Percentiles rank a stretch among this genome's conserved stretches.
Evolutionary conservation across 2,888 invertebrate genomes (phyloP).

Genomic region (Thymelicus lineola): DNA sequence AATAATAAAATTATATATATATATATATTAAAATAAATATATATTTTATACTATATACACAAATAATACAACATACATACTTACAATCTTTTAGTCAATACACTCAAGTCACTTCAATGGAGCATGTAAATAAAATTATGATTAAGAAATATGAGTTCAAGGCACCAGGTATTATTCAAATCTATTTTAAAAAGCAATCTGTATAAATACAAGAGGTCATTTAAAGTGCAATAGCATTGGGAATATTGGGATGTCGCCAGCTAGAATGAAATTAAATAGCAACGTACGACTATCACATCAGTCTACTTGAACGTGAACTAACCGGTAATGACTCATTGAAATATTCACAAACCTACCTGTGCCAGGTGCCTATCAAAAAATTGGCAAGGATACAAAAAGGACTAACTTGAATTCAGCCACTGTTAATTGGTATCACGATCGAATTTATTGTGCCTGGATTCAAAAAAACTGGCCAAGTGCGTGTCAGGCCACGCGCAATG

Average conservation of each 20-base stretch:
- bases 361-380: background rate
- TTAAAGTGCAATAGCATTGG: slow-evolving; percentile 24
- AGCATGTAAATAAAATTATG: background rate
- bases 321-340: background rate
- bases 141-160: slow-evolving; percentile 8
- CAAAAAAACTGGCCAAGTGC: background rate
- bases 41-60: too few relatives aligned
- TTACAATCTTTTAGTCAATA: too few relatives aligned
- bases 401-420: background rate
- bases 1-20: too few relatives aligned
- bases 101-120: background rate
- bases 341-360: background rate
- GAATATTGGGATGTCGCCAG: slow-evolving; percentile 29
- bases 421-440: background rate
- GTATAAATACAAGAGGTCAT: slow-evolving; percentile 15
- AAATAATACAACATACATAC: too few relatives aligned
- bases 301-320: background rate
- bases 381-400: background rate
- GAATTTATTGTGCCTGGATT: background rate
- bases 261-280: slow-evolving; percentile 1
- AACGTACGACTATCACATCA: background rate
- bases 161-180: slow-evolving; percentile 11
- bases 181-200: background rate
- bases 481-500: too few relatives aligned
- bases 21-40: too few relatives aligned